Evolutionary conservation across 1,140 invertebrate species (phyloP).

Genomic region (Epicauta chinensis): DNA sequence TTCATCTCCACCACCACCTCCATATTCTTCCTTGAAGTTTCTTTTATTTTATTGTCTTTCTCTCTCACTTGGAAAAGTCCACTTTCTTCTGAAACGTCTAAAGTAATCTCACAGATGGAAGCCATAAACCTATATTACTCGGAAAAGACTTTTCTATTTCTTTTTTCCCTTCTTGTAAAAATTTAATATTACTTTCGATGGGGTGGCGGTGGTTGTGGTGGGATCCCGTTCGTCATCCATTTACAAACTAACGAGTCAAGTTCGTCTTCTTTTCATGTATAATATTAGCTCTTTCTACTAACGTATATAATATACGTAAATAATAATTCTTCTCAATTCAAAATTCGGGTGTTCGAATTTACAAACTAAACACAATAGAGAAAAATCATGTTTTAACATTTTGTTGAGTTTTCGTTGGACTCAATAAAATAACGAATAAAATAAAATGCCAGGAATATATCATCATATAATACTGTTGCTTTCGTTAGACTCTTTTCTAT

Average conservation of each 20-base stretch:
- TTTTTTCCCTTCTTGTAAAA: conserved; percentile 43
- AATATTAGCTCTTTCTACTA: too few species aligned
- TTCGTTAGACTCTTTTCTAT: too few species aligned
- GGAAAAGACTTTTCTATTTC: conserved; percentile 43
- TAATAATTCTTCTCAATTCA: neutral
- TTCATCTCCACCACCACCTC: neutral
- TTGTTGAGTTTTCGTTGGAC: conserved; percentile 2
- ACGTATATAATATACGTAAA: too few species aligned
- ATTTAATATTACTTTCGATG: conserved; percentile 41
- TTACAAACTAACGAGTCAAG: neutral
- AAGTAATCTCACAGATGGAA: conserved; percentile 45
- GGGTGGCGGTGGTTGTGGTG: neutral
- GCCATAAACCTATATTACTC: conserved; percentile 45
- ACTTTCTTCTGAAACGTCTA: conserved; percentile 41
- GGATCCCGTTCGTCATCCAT: neutral
- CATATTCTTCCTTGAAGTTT: conserved; percentile 4
- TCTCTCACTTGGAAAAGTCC: conserved; percentile 32
- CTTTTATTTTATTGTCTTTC: conserved; percentile 27
- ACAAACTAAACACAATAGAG: too few species aligned
- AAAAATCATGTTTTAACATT: neutral
- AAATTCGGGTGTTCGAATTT: too few species aligned
- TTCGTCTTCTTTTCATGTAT: neutral
- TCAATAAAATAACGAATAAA: conserved; percentile 16
- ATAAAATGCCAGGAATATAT: neutral
- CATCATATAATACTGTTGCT: too few species aligned